Conservation (phyloP, 2,797 vertebrate species). For the Acanthornis magna region DNA sequence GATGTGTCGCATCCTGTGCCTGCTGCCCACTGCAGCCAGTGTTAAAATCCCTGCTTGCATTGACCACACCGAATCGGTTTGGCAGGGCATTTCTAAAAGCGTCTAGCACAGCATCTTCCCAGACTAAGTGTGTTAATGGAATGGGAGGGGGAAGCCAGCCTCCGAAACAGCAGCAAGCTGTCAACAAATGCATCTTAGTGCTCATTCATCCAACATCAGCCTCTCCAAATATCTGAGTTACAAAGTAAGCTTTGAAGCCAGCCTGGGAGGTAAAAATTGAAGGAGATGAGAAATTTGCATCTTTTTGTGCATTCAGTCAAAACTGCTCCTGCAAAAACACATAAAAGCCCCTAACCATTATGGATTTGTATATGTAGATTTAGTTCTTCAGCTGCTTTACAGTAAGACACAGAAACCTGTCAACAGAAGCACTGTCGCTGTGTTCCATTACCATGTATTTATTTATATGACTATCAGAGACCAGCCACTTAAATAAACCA, state of each 20-base stretch:
- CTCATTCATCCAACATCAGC: slow-evolving; percentile 19
- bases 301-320: slow-evolving; percentile 44
- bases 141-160: not conserved
- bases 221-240: slow-evolving; percentile 9
- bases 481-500: slow-evolving; percentile 42
- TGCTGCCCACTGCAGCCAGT: not conserved
- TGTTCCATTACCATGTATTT: slow-evolving; percentile 38
- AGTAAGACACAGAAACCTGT: slow-evolving; percentile 44
- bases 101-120: not conserved
- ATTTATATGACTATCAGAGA: slow-evolving; percentile 44
- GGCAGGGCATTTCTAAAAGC: not conserved
- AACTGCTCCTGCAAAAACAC: slow-evolving; percentile 25
- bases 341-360: slow-evolving; percentile 45
- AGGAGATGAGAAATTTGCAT: slow-evolving; percentile 44
- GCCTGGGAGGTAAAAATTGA: slow-evolving; percentile 10
- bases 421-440: not conserved
- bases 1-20: not conserved
- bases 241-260: slow-evolving; percentile 50
- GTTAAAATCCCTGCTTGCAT: not conserved
- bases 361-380: slow-evolving; percentile 57
- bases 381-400: slow-evolving; percentile 21
- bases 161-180: not conserved
- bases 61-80: not conserved
- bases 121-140: not conserved
- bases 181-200: not conserved